Percentiles rank a stretch among this genome's conserved stretches.
phyloP scores from a whole-genome alignment of 2,797 vertebrate genomes.

The Bovichtus variegatus region DNA sequence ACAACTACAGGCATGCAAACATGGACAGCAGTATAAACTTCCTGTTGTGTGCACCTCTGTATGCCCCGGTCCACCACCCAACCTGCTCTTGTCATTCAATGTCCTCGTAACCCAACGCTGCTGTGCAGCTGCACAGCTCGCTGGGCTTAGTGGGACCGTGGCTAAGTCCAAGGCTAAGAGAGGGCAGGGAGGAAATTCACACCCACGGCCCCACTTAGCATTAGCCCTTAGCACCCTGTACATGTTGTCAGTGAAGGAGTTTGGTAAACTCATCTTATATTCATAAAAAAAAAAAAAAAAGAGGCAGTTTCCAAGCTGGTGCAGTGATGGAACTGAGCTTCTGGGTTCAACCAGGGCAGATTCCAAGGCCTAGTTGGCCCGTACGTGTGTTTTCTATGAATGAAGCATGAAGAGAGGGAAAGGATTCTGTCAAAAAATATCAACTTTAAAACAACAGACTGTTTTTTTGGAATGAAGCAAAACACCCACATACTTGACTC shows the following conservation, averaged over 20 bases:
- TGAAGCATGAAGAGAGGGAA: slow-evolving; percentile 37
- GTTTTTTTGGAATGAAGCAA: slow-evolving; percentile 53
- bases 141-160: slow-evolving; percentile 65
- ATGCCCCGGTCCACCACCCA: slow-evolving; percentile 68
- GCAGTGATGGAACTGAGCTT: slow-evolving; percentile 29
- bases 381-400: slow-evolving; percentile 58
- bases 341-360: slow-evolving; percentile 43
- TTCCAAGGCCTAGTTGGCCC: slow-evolving; percentile 47
- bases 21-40: slow-evolving; percentile 41
- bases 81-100: slow-evolving; percentile 92
- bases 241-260: slow-evolving; percentile 49
- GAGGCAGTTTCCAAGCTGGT: slow-evolving; percentile 24
- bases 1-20: slow-evolving; percentile 34
- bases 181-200: slow-evolving; percentile 59
- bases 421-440: slow-evolving; percentile 59
- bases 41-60: slow-evolving; percentile 78
- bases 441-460: slow-evolving; percentile 39
- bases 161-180: slow-evolving; percentile 67
- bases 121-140: slow-evolving; percentile 87
- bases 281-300: slow-evolving; percentile 36
- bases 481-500: slow-evolving; percentile 58
- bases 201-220: slow-evolving; percentile 58
- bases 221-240: slow-evolving; percentile 53
- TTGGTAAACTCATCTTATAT: slow-evolving; percentile 32
- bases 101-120: slow-evolving; percentile 86